A percentile compares a stretch with the other conserved stretches of the same genome.
These are phyloP conservation scores for Zaprionus davidi DNA, from an alignment of 1,140 invertebrate species.

Conservation along the genomic window DNA sequence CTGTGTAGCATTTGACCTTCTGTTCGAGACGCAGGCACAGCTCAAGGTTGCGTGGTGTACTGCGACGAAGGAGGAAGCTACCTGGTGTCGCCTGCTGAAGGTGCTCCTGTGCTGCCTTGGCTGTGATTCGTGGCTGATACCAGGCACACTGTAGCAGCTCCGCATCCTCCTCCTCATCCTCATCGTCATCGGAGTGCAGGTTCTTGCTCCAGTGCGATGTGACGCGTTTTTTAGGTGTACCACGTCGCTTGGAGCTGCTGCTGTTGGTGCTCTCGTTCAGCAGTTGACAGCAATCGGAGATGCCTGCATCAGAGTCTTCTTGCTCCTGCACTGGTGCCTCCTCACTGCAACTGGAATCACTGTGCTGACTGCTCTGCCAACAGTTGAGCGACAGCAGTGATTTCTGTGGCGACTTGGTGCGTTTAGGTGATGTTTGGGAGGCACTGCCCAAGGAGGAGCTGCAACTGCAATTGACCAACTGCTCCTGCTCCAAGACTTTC, in stretches of 20 bases:
- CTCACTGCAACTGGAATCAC: conserved; percentile 61
- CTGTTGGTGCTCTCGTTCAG: conserved; percentile 52
- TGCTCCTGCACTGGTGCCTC: conserved; percentile 30
- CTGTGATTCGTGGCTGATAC: conserved; percentile 75
- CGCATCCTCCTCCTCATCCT: conserved; percentile 42
- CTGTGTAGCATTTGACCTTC: conserved; percentile 65
- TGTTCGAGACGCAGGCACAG: conserved; percentile 65
- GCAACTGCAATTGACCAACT: conserved; percentile 62
- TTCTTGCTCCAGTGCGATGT: conserved; percentile 40
- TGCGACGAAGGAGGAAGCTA: conserved; percentile 71
- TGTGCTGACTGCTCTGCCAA: conserved; percentile 76
- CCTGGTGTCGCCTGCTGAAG: conserved; percentile 60
- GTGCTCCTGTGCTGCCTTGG: conserved; percentile 66
- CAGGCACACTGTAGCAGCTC: conserved; percentile 63
- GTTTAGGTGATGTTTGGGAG: conserved; percentile 47
- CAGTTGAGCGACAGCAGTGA: conserved; percentile 77
- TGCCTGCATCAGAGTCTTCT: conserved; percentile 69
- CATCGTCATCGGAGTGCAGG: conserved; percentile 52
- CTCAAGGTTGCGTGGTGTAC: conserved; percentile 61
- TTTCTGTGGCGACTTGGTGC: conserved; percentile 66
- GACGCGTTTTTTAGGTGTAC: conserved; percentile 44
- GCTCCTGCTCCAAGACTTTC: neutral
- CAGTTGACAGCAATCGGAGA: conserved; percentile 76
- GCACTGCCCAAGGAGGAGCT: conserved; percentile 45
- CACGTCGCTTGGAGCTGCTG: conserved; percentile 36